Percentiles rank a stretch among this genome's conserved stretches.
phyloP scores from a whole-genome alignment of 2,888 invertebrate species.

The Temnothorax ravouxi region DNA sequence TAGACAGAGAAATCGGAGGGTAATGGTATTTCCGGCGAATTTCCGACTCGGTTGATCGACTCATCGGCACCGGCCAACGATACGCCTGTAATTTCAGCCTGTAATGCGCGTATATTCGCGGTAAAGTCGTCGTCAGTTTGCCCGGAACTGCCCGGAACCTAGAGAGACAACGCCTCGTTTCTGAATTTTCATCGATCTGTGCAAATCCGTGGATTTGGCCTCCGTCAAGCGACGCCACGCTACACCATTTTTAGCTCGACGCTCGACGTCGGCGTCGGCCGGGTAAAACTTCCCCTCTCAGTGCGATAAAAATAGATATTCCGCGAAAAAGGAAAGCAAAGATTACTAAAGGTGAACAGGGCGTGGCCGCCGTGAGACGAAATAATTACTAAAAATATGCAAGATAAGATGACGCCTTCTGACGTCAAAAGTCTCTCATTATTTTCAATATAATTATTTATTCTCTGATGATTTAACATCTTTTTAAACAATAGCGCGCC shows the following conservation, averaged over 20 bases:
- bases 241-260: constrained; percentile 33
- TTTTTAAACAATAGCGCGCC: not conserved
- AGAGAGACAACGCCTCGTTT: constrained; percentile 50
- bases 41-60: constrained; percentile 66
- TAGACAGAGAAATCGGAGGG: constrained; percentile 60
- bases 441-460: not conserved
- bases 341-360: constrained; percentile 18
- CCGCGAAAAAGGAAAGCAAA: not conserved
- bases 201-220: constrained; percentile 40
- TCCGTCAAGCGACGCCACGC: constrained; percentile 27
- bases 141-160: constrained; percentile 9
- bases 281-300: not conserved
- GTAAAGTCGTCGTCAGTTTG: constrained; percentile 6
- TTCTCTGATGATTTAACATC: not conserved
- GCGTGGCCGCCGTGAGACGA: not conserved
- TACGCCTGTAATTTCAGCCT: constrained; percentile 45
- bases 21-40: constrained; percentile 71
- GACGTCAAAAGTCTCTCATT: not conserved
- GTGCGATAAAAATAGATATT: constrained; percentile 26
- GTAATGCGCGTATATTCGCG: not conserved
- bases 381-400: constrained; percentile 9
- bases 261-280: constrained; percentile 4
- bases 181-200: constrained; percentile 67
- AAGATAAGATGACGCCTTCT: not conserved
- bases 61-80: constrained; percentile 47